Conservation (phyloP, 2,888 invertebrate species). For the Drosophila anceps region DNA sequence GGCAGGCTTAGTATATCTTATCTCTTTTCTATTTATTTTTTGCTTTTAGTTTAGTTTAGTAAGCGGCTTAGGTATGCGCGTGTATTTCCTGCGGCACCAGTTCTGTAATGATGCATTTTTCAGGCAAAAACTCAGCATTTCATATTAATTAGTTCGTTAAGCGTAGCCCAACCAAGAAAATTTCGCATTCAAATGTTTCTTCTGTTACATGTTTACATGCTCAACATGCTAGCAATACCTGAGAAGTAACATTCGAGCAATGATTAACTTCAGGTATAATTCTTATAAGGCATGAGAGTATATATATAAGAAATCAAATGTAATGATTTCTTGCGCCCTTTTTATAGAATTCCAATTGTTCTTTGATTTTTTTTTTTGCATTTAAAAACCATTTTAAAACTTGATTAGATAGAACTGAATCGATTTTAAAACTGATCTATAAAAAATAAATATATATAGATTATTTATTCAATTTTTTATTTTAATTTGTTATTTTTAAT, state of each 20-base stretch:
- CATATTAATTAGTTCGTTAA: constrained; percentile 14
- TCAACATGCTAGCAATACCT: constrained; percentile 21
- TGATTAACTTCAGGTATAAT: constrained; percentile 17
- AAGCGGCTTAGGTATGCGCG: constrained; percentile 19
- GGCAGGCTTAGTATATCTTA: constrained; percentile 31
- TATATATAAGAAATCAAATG: neutral
- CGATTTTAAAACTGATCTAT: neutral
- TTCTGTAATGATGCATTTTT: constrained; percentile 41
- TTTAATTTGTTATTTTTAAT: no score
- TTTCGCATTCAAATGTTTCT: constrained; percentile 14
- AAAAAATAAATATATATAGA: neutral
- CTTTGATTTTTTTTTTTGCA: neutral
- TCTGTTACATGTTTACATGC: constrained; percentile 3
- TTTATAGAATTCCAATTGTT: neutral
- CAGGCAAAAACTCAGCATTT: constrained; percentile 21
- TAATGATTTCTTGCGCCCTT: neutral
- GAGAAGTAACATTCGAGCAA: constrained; percentile 17
- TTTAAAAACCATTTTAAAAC: neutral
- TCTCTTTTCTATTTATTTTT: constrained; percentile 1
- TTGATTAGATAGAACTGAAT: neutral
- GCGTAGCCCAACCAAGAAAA: constrained; percentile 13
- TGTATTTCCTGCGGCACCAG: constrained; percentile 37
- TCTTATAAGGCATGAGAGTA: neutral
- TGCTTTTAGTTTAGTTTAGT: constrained; percentile 44
- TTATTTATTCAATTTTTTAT: no score